These are phyloP conservation scores for Protobothrops mucrosquamatus DNA, from an alignment of 2,113 vertebrate species.

Conservation along the genomic window DNA sequence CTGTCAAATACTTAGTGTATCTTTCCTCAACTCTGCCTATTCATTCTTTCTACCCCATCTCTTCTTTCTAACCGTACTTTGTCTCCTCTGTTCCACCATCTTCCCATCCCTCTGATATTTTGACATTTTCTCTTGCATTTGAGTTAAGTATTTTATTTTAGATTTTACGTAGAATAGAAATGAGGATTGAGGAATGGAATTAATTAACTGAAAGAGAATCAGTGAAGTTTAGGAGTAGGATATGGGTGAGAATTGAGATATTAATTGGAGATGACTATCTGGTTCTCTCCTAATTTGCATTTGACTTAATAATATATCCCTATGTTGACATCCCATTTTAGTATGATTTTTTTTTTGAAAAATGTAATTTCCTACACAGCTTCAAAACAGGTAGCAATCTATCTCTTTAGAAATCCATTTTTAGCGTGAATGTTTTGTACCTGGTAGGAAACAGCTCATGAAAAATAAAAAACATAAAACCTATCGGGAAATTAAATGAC, in stretches of 20 bases:
- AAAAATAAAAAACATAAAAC: neutral
- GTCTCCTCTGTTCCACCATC: neutral
- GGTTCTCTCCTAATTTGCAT: neutral
- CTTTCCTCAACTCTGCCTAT: neutral
- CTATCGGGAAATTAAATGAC: neutral
- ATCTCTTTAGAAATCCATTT: neutral
- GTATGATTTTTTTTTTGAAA: neutral
- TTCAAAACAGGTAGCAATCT: neutral
- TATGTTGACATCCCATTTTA: neutral
- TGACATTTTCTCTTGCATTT: neutral
- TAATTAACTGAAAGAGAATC: neutral
- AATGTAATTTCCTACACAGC: neutral
- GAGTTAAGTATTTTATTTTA: neutral
- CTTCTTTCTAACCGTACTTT: neutral
- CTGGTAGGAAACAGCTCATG: neutral
- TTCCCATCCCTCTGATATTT: neutral
- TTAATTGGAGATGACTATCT: neutral
- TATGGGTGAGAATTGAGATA: neutral
- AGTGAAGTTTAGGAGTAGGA: neutral
- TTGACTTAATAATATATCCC: neutral
- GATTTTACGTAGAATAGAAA: neutral
- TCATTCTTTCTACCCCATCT: neutral
- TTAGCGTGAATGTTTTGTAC: neutral
- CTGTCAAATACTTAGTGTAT: neutral
- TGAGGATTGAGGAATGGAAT: neutral